A percentile compares a stretch with the other conserved stretches of the same genome.
Conservation (phyloP, 2,888 invertebrate genomes). For the Athalia cordata region DNA sequence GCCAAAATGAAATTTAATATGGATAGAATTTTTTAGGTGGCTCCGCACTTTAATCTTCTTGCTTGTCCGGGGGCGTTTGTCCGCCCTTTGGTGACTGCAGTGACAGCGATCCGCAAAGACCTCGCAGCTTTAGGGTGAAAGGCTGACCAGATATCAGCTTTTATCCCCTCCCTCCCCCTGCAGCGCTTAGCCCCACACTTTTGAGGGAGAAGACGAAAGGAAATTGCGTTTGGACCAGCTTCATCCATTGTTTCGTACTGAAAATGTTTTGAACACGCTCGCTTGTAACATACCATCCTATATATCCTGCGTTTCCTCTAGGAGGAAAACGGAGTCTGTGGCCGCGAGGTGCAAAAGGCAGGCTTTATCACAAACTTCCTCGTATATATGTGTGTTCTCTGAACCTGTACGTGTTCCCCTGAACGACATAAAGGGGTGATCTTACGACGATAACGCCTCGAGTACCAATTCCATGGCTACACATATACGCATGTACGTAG, state of each 20-base stretch:
- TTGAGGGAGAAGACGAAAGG: slow-evolving; percentile 34
- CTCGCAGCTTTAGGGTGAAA: slow-evolving; percentile 16
- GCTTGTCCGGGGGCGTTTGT: slow-evolving; percentile 39
- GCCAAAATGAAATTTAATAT: slow-evolving; percentile 46
- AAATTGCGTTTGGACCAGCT: slow-evolving; percentile 40
- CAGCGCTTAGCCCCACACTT: slow-evolving; percentile 29
- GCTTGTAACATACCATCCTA: slow-evolving; percentile 37
- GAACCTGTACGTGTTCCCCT: not conserved
- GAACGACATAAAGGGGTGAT: not conserved
- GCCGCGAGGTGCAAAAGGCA: slow-evolving; percentile 14
- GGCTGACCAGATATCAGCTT: slow-evolving; percentile 42
- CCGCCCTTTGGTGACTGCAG: slow-evolving; percentile 36
- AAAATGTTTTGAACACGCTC: slow-evolving; percentile 32
- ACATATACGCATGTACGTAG: not conserved
- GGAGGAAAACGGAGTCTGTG: slow-evolving; percentile 14
- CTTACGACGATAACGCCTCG: slow-evolving; percentile 1
- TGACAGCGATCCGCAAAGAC: slow-evolving; percentile 35
- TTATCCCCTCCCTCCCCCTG: slow-evolving; percentile 5
- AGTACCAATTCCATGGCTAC: not conserved
- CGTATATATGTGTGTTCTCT: not conserved
- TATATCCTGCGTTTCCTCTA: slow-evolving; percentile 15
- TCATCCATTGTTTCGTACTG: slow-evolving; percentile 35
- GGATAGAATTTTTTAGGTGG: slow-evolving; percentile 43
- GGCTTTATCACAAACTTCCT: slow-evolving; percentile 9
- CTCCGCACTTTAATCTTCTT: slow-evolving; percentile 28